phyloP scores from a whole-genome alignment of 2,888 invertebrate species.

The Teinopalpus imperialis region DNA sequence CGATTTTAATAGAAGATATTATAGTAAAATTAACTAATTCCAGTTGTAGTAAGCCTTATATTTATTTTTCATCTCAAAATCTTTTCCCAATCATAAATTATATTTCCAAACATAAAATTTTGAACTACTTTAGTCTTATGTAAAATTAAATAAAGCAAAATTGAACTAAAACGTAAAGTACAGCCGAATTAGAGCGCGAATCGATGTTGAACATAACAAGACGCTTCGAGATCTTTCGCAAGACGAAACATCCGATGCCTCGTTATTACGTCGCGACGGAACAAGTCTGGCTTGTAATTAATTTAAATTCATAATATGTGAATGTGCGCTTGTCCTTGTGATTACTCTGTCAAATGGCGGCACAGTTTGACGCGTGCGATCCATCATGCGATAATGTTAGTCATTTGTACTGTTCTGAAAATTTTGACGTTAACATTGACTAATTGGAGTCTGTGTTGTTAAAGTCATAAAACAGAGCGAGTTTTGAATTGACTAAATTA shows the following conservation, averaged over 20 bases:
- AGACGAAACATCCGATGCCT: slow-evolving; percentile 21
- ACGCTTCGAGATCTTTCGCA: slow-evolving; percentile 18
- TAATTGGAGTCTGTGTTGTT: slow-evolving; percentile 13
- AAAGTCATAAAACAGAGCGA: neutral
- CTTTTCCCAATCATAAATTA: too few relatives aligned
- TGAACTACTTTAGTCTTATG: too few relatives aligned
- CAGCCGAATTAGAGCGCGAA: too few relatives aligned
- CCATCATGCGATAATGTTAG: slow-evolving; percentile 19
- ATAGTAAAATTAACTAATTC: too few relatives aligned
- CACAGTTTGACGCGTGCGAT: slow-evolving; percentile 16
- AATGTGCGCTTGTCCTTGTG: slow-evolving; percentile 39
- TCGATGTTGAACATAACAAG: slow-evolving; percentile 25
- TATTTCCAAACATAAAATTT: too few relatives aligned
- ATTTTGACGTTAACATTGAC: slow-evolving; percentile 13
- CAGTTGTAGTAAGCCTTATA: too few relatives aligned
- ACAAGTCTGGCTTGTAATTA: slow-evolving; percentile 22
- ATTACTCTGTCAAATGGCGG: slow-evolving; percentile 35
- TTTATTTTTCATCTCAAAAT: too few relatives aligned
- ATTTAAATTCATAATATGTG: slow-evolving; percentile 45
- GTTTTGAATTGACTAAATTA: slow-evolving; percentile 9
- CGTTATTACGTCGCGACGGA: slow-evolving; percentile 8
- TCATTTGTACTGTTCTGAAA: slow-evolving; percentile 11
- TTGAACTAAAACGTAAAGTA: too few relatives aligned
- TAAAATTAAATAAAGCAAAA: too few relatives aligned
- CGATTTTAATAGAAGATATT: too few relatives aligned